A percentile compares a stretch with the other conserved stretches of the same genome.
These are phyloP conservation scores for Chromoteleia sp. DNA, from an alignment of 2,888 invertebrate species.

Conservation along the genomic window DNA sequence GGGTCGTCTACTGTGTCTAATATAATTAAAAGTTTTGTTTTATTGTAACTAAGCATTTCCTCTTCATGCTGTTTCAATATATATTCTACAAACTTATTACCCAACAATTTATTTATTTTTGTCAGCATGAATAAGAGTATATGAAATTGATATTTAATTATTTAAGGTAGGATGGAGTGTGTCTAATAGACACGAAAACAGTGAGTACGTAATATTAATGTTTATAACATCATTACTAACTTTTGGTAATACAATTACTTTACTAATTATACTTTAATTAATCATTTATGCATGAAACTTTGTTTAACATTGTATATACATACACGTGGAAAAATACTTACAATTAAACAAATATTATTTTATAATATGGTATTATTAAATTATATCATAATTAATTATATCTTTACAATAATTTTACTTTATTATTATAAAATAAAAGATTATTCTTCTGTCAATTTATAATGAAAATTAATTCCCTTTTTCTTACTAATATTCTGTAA, in stretches of 20 bases:
- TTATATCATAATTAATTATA: background rate
- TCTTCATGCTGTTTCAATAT: slow-evolving; percentile 40
- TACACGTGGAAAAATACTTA: background rate
- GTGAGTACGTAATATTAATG: slow-evolving; percentile 60
- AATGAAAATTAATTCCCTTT: slow-evolving; percentile 11
- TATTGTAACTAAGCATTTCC: slow-evolving; percentile 12
- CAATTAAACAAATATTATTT: no score
- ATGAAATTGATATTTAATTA: slow-evolving; percentile 53
- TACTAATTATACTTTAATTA: slow-evolving; percentile 22
- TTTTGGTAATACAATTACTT: slow-evolving; percentile 25
- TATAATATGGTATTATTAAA: no score
- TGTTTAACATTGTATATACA: slow-evolving; percentile 39
- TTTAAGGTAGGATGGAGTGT: slow-evolving; percentile 63
- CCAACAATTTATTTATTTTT: background rate
- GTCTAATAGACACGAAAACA: slow-evolving; percentile 53
- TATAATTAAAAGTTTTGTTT: slow-evolving; percentile 11
- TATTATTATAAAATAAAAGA: background rate
- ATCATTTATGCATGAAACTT: slow-evolving; percentile 39
- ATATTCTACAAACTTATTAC: background rate
- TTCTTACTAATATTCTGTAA: slow-evolving; percentile 9
- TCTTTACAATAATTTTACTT: background rate
- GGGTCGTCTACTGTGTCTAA: slow-evolving; percentile 6
- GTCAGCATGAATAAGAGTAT: slow-evolving; percentile 41
- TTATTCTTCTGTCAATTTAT: background rate
- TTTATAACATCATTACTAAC: slow-evolving; percentile 44